A percentile compares a stretch with the other conserved stretches of the same genome.
Conservation (phyloP, 2,888 invertebrate genomes). For the Euproctis similis region DNA sequence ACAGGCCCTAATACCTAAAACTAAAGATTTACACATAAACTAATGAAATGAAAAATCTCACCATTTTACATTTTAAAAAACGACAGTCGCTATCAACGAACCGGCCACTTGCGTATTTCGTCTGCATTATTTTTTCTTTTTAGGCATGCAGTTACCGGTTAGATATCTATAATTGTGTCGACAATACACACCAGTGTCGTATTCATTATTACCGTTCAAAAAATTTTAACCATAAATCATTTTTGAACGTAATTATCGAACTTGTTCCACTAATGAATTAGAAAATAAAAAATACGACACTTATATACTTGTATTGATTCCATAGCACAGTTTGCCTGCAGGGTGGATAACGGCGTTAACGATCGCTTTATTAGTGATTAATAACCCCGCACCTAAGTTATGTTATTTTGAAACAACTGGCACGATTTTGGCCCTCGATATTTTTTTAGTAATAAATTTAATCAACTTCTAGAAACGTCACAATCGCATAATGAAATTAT, state of each 20-base stretch:
- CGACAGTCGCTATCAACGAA: constrained; percentile 22
- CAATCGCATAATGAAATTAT: constrained; percentile 9
- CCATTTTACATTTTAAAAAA: constrained; percentile 20
- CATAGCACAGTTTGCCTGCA: constrained; percentile 15
- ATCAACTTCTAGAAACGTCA: constrained; percentile 4
- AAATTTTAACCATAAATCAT: neutral
- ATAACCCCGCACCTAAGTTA: constrained; percentile 31
- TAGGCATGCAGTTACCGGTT: constrained; percentile 16
- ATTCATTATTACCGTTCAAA: neutral
- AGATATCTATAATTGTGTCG: constrained; percentile 10
- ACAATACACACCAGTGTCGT: constrained; percentile 10
- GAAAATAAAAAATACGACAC: constrained; percentile 7
- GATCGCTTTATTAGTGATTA: constrained; percentile 29
- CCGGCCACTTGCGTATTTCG: constrained; percentile 19
- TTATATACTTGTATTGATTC: constrained; percentile 10
- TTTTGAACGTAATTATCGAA: neutral
- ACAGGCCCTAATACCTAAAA: constrained; percentile 32
- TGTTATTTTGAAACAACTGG: constrained; percentile 5
- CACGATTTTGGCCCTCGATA: constrained; percentile 20
- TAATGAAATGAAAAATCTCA: constrained; percentile 30
- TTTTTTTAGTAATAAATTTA: constrained; percentile 10
- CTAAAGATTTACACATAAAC: constrained; percentile 27
- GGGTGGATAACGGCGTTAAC: constrained; percentile 25
- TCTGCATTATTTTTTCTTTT: constrained; percentile 18
- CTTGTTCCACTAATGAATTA: neutral